Evolutionary conservation across 2,888 invertebrate genomes (phyloP), one percentile per base, ranked within the genome.

Genomic region (Tenthredo notha): DNA sequence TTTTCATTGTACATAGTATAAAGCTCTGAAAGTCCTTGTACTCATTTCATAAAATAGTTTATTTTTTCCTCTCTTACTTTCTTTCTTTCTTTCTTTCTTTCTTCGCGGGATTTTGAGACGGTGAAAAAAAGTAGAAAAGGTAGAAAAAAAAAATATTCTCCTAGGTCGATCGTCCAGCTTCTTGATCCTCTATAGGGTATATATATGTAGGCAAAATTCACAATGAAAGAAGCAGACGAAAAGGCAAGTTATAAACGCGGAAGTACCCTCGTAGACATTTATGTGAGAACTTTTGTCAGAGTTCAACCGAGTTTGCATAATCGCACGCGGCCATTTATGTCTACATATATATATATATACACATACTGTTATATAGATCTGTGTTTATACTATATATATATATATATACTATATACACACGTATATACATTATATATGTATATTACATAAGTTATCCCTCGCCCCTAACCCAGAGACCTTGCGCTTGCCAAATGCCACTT

Each of bases 281-380:
- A 83, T 83, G 67, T 25, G 83, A 67, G 25, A 83, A 83, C 83
- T 83, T 67, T 83, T 83, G 83, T 83, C 67, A 67, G 65, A 83
- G 83, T 83, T 83, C 83, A 83, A 83, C 83, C 83, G 47, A 83
- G 83, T 83, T 83, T 83, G 83, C 83, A 83, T 83, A 83, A 83
- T 83, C 83, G 83, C 67, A 70, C 43, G 47, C 50, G 18, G 61
- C 40, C 80, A 58, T 80, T 61, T 80, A 61, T 80, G 12, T 54
- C 1, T 1, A 4, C 6, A 43, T 72, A 9, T 40, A 72, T 40
- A 21, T n/a, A 40, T 10, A 72, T 4, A 12, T 12, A 75, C 25
- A 77, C 33, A n/a, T 9, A 50, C n/a, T 33, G 50, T 12, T 61
- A 40, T 40, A 78, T 37, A 15, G 15, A 78, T 40, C 25, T 18